These are phyloP conservation scores for Thermophis baileyi DNA, from an alignment of 2,113 vertebrate genomes.

Conservation along the genomic window DNA sequence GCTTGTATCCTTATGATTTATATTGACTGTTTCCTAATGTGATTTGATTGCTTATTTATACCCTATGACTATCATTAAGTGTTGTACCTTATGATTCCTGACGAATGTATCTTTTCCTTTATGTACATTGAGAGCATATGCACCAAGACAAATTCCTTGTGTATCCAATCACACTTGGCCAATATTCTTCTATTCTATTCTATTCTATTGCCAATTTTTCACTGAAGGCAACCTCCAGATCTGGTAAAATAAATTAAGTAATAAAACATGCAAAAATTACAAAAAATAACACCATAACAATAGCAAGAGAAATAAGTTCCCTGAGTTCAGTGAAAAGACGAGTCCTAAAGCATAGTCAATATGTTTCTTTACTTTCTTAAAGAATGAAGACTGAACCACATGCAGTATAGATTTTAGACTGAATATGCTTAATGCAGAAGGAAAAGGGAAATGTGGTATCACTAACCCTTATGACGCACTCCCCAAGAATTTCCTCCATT, in stretches of 20 bases:
- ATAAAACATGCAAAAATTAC: not conserved
- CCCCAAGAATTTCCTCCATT: not conserved
- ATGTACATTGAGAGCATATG: too few species aligned
- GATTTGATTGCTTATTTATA: too few species aligned
- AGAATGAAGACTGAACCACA: not conserved
- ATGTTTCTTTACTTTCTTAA: not conserved
- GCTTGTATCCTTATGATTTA: too few species aligned
- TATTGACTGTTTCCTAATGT: too few species aligned
- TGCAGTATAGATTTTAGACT: slow-evolving; percentile 7
- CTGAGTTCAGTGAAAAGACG: not conserved
- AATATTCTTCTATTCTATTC: too few species aligned
- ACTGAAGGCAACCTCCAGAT: not conserved
- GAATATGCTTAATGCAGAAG: slow-evolving; percentile 23
- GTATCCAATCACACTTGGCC: too few species aligned
- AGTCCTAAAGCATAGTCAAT: not conserved
- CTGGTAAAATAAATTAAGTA: not conserved
- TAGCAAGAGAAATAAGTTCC: not conserved
- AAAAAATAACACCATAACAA: not conserved
- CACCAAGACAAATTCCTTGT: too few species aligned
- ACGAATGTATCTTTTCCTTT: too few species aligned
- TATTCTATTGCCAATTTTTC: too few species aligned
- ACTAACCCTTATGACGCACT: not conserved
- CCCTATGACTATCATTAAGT: too few species aligned
- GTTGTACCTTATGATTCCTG: too few species aligned
- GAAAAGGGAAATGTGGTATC: not conserved